Evolutionary conservation across 2,797 vertebrate species (phyloP), one percentile per base, ranked within the genome.

Genomic region (Microcaecilia unicolor): DNA sequence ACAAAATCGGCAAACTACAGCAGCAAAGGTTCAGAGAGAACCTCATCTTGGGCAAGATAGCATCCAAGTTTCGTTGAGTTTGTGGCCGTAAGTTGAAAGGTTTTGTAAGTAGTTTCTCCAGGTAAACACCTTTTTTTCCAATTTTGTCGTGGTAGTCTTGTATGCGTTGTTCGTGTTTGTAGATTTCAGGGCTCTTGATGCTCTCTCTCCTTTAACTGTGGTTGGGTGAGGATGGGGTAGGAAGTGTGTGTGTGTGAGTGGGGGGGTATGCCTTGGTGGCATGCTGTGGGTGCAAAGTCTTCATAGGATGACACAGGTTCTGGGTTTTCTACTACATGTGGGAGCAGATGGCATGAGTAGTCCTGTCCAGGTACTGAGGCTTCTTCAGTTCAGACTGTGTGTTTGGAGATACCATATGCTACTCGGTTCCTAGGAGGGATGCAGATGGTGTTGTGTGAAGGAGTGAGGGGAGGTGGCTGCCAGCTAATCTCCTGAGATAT

Each of bases 101-200:
- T 61, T 64, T 64, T 64, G 61, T 64, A 64, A 64, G 61, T 64
- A 64, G 57, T 51, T 49, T 50, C 37, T 55, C 37, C 61, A 65
- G 61, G 61, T 65, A 65, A 65, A 39, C 29, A 44, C 45, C 57
- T 54, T 60, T 55, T 46, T 50, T 49, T 44, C 41, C 55, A 55
- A 51, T 41, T 52, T n/a, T n/a, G n/a, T n/a, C n/a, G 46, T 58
- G 48, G 56, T 57, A 46, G 12, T 19, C 12, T 39, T 39, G 18
- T 28, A 29, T 31, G 19, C 28, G 34, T 43, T 26, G 17, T 27
- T 28, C 16, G n/a, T 36, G 26, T 38, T 48, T 18, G 28, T 14
- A 31, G 26, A 26, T 31, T 9, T 20, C n/a, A n/a, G n/a, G n/a
- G n/a, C 36, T 26, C 22, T 13, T 34, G 33, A 25, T 28, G 22